Conservation (phyloP, 2,888 invertebrate species). For the Macrosiphum euphorbiae region DNA sequence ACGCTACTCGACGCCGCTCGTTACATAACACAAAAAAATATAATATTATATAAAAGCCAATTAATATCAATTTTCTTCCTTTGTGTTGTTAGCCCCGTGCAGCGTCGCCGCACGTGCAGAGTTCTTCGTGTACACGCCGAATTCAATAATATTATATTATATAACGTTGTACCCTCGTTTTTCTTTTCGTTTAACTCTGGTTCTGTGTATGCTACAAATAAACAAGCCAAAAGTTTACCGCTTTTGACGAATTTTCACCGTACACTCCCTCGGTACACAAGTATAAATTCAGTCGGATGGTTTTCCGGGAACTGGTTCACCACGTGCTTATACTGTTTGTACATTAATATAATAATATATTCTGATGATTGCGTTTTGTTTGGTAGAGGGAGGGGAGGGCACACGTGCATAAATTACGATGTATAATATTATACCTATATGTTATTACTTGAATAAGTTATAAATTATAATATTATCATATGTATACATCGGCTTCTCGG, state of each 20-base stretch:
- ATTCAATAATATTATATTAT: background rate
- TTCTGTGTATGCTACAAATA: background rate
- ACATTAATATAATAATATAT: background rate
- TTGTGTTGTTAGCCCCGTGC: background rate
- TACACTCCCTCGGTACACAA: background rate
- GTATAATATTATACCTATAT: background rate
- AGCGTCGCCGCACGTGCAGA: background rate
- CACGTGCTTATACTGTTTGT: background rate
- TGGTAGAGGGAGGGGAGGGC: background rate
- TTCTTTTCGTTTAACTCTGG: background rate
- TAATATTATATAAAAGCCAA: conserved; percentile 14
- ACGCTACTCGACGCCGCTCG: background rate
- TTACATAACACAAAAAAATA: background rate
- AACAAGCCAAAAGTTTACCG: background rate
- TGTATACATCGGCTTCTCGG: background rate
- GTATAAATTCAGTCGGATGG: background rate
- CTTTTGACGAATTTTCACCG: background rate
- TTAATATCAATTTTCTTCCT: background rate
- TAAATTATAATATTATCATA: background rate
- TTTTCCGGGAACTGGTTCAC: background rate
- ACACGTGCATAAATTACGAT: background rate
- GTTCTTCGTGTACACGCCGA: background rate
- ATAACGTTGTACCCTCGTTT: background rate
- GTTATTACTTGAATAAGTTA: background rate
- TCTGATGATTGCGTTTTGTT: background rate